Conservation (phyloP, 2,797 vertebrate species). For the Chromis chromis region DNA sequence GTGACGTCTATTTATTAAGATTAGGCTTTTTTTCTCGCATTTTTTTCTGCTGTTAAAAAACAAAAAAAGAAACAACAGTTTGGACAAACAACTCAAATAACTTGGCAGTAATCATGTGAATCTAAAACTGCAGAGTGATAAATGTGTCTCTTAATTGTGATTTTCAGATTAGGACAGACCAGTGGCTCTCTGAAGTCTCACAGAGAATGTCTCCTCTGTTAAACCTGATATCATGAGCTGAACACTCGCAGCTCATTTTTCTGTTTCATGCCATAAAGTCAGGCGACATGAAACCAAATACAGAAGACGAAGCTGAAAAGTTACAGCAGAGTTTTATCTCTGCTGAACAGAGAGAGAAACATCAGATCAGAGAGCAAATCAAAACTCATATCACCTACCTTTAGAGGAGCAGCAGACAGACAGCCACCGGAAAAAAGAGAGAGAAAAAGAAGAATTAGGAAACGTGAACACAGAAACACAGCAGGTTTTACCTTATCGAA, state of each 20-base stretch:
- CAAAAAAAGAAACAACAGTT: no score
- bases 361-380: not conserved
- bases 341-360: not conserved
- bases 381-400: conserved; percentile 23
- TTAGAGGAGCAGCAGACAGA: conserved; percentile 1
- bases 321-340: not conserved
- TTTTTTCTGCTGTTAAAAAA: no score
- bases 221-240: conserved; percentile 9
- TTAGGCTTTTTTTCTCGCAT: no score
- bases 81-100: no score
- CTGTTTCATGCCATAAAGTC: not conserved
- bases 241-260: conserved; percentile 12
- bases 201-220: conserved; percentile 6
- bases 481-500: no score
- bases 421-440: conserved; percentile 8
- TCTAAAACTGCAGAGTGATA: not conserved
- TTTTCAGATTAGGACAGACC: conserved; percentile 11
- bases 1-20: no score
- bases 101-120: not conserved
- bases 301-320: not conserved
- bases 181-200: conserved; percentile 6
- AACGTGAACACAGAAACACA: not conserved
- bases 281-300: conserved; percentile 8
- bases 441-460: conserved; percentile 6
- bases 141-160: not conserved